Conservation (phyloP, 2,797 vertebrate species). For the Semaprochilodus insignis region DNA sequence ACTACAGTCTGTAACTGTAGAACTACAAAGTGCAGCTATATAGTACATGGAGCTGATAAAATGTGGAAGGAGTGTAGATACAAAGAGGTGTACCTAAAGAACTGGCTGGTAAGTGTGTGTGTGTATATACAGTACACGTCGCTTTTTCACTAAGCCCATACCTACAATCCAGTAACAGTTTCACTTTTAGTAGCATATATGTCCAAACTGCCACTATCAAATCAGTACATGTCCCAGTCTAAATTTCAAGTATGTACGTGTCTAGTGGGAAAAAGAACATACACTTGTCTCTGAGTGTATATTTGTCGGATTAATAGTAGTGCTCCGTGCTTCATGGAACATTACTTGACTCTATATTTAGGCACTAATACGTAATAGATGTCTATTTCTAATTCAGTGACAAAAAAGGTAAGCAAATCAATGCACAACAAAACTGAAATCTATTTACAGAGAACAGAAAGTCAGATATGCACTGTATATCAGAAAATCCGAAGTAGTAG, state of each 20-base stretch:
- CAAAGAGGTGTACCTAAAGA: too few relatives aligned
- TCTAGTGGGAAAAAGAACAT: background rate
- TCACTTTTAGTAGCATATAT: conserved; percentile 15
- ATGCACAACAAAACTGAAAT: conserved; percentile 58
- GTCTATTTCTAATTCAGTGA: conserved; percentile 68
- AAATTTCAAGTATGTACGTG: background rate
- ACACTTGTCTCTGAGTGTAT: conserved; percentile 34
- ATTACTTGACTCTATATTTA: conserved; percentile 76
- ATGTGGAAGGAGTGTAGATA: too few relatives aligned
- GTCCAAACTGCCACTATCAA: conserved; percentile 24
- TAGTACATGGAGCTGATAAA: too few relatives aligned
- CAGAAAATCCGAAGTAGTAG: conserved; percentile 49
- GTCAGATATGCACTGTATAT: conserved; percentile 57
- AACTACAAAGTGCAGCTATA: too few relatives aligned
- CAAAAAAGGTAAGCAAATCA: conserved; percentile 65
- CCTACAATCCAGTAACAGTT: conserved; percentile 15
- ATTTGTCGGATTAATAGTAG: conserved; percentile 62
- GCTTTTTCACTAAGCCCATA: conserved; percentile 10
- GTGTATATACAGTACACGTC: background rate
- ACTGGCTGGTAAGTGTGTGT: too few relatives aligned
- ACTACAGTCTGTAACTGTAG: too few relatives aligned
- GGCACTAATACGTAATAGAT: conserved; percentile 76
- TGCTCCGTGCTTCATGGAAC: conserved; percentile 73
- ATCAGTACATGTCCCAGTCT: conserved; percentile 18
- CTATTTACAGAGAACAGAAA: conserved; percentile 78